Conservation (phyloP, 2,113 vertebrate genomes). For the Amblyornis subalaris region DNA sequence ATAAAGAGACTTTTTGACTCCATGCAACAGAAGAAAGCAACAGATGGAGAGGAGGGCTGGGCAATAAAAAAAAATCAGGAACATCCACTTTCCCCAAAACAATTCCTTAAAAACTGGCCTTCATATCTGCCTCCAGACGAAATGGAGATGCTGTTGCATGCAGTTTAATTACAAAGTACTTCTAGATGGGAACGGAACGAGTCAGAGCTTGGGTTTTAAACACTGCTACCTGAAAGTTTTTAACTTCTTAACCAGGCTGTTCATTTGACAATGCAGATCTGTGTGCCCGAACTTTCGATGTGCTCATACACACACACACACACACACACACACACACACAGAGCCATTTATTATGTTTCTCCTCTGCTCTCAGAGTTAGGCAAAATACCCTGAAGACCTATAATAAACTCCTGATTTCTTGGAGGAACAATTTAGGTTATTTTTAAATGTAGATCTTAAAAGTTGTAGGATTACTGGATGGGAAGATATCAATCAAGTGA, state of each 20-base stretch:
- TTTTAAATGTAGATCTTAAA: conserved; percentile 49
- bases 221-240: background rate
- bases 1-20: conserved; percentile 37
- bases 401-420: conserved; percentile 58
- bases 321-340: background rate
- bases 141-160: background rate
- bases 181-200: background rate
- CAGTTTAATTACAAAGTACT: background rate
- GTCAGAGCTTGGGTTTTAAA: background rate
- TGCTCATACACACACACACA: background rate
- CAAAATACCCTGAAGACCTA: conserved; percentile 50
- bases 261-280: background rate
- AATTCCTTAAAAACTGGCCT: background rate
- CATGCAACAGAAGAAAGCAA: conserved; percentile 36
- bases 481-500: conserved; percentile 62
- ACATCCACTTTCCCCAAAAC: background rate
- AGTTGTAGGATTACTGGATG: conserved; percentile 33
- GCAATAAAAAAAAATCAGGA: background rate
- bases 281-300: background rate
- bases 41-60: conserved; percentile 20
- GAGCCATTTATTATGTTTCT: conserved; percentile 27
- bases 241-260: background rate
- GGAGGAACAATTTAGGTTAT: conserved; percentile 58
- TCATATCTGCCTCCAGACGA: background rate
- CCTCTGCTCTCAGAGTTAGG: conserved; percentile 18